These are phyloP conservation scores for Chelon labrosus DNA, from an alignment of 2,797 vertebrate species.

Conservation along the genomic window DNA sequence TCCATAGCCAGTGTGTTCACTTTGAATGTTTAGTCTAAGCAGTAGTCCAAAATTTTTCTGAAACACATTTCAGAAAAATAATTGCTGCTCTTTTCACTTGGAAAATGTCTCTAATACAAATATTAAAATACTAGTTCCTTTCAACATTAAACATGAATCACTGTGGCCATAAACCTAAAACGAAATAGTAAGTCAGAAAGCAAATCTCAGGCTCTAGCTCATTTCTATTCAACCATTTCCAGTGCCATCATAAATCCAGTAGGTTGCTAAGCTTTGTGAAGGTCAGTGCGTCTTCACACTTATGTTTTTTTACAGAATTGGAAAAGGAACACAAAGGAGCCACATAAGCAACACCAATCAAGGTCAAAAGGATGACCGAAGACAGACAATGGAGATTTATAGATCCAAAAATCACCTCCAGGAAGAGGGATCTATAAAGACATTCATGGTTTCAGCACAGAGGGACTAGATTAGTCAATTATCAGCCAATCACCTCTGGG, in stretches of 20 bases:
- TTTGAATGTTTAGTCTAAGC: neutral
- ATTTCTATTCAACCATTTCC: neutral
- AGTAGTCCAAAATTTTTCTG: neutral
- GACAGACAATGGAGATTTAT: conserved; percentile 7
- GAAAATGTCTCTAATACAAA: neutral
- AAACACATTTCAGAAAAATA: too few relatives aligned
- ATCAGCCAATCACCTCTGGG: conserved; percentile 27
- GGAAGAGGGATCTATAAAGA: conserved; percentile 47
- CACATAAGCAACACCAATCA: neutral
- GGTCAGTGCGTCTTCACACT: neutral
- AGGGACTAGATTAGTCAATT: conserved; percentile 38
- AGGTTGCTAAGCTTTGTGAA: conserved; percentile 17
- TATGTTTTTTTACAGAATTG: neutral
- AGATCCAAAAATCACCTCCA: conserved; percentile 35
- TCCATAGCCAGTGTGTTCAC: neutral
- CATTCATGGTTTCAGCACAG: conserved; percentile 5
- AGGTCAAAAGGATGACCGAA: neutral
- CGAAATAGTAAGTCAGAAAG: too few relatives aligned
- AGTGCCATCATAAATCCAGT: neutral
- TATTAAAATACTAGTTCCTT: neutral
- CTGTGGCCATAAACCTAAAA: neutral
- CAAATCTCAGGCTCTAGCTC: neutral
- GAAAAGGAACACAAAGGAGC: conserved; percentile 8
- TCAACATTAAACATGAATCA: neutral
- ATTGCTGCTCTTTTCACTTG: neutral